Evolutionary conservation across 23 tunicate species (phyloP).

Genomic region (Oikopleura albicans): DNA sequence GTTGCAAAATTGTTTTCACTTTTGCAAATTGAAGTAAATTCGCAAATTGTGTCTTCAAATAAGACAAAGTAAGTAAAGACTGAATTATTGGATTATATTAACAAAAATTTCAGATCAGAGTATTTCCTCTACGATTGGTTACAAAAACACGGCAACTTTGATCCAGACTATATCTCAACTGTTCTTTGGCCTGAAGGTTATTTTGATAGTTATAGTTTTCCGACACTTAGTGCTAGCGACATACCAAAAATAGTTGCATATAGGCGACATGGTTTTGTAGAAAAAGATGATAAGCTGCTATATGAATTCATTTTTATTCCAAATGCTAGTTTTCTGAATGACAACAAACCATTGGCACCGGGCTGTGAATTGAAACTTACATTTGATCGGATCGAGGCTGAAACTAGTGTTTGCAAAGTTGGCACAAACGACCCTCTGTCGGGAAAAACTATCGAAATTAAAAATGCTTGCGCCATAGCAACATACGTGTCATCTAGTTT

Average conservation of each 20-base stretch:
- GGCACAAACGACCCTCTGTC: neutral
- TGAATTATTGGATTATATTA: neutral
- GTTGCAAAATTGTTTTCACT: neutral
- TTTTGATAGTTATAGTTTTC: neutral
- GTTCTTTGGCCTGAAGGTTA: neutral
- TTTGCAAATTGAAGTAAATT: too few species aligned
- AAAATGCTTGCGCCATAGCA: neutral
- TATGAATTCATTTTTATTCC: neutral
- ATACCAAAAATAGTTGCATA: too few species aligned
- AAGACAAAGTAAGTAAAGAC: neutral
- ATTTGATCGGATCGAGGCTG: neutral
- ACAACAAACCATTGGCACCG: neutral
- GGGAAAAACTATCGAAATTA: neutral
- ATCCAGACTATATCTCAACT: neutral
- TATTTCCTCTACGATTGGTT: neutral
- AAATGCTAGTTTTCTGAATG: neutral
- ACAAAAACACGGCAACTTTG: neutral
- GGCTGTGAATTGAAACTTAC: neutral
- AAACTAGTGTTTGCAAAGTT: neutral
- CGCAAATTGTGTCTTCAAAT: too few species aligned
- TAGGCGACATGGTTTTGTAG: neutral
- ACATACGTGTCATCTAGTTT: neutral
- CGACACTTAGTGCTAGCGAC: neutral
- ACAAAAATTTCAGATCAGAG: neutral
- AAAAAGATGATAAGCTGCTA: neutral